Conservation (phyloP, 2,797 vertebrate genomes). For the Oreochromis grahami region DNA sequence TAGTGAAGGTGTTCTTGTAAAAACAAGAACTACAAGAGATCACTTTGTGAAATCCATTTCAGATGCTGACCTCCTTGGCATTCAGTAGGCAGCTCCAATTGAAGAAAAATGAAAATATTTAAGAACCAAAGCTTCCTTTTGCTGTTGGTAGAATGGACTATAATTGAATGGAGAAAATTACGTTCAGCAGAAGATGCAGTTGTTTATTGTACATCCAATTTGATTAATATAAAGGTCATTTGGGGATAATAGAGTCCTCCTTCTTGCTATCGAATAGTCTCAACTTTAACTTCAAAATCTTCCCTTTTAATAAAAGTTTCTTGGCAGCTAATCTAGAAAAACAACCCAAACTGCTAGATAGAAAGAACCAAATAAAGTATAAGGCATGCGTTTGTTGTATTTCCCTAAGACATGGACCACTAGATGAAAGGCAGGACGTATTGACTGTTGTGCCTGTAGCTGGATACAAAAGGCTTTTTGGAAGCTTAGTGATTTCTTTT, state of each 20-base stretch:
- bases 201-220: conserved; percentile 3
- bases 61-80: neutral
- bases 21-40: neutral
- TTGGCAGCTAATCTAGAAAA: conserved; percentile 20
- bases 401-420: conserved; percentile 35
- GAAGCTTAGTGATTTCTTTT: conserved; percentile 36
- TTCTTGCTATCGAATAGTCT: neutral
- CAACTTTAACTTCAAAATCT: conserved; percentile 25
- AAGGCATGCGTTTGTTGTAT: conserved; percentile 22
- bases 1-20: neutral
- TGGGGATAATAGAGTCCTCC: neutral
- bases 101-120: neutral
- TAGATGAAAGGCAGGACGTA: conserved; percentile 27
- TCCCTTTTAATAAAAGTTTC: conserved; percentile 12
- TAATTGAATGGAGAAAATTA: conserved; percentile 19
- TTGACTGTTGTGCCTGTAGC: conserved; percentile 40
- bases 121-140: neutral
- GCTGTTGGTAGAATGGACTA: conserved; percentile 19
- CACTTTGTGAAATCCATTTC: neutral
- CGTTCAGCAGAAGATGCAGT: neutral
- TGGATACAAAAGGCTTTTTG: conserved; percentile 43
- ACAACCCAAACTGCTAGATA: neutral
- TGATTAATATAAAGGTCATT: conserved; percentile 8
- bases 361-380: conserved; percentile 24
- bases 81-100: neutral